phyloP scores from a whole-genome alignment of 2,888 invertebrate genomes.

The Pedicia rivosa region DNA sequence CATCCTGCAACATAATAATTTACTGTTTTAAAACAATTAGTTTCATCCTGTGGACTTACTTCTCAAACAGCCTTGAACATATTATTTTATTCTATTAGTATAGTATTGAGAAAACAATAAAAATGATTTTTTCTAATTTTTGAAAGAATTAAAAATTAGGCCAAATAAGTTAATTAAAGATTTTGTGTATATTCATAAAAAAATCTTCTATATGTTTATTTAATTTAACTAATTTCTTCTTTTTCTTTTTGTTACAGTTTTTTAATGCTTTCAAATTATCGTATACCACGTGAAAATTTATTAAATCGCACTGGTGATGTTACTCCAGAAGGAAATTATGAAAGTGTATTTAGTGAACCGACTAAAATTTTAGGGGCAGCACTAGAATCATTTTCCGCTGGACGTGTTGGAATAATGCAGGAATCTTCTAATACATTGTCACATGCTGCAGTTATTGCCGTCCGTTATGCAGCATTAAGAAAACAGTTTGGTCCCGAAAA shows the following conservation, averaged over 20 bases:
- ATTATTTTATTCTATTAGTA: too few relatives aligned
- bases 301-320: slow-evolving; percentile 83
- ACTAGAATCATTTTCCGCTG: slow-evolving; percentile 73
- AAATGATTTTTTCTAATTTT: too few relatives aligned
- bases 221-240: not conserved
- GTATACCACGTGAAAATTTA: slow-evolving; percentile 70
- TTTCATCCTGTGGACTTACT: too few relatives aligned
- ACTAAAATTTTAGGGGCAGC: slow-evolving; percentile 71
- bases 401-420: slow-evolving; percentile 55
- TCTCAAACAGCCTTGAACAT: too few relatives aligned
- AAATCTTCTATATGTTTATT: not conserved
- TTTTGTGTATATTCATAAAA: too few relatives aligned
- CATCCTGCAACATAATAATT: too few relatives aligned
- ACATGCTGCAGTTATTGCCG: slow-evolving; percentile 51
- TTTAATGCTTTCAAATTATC: slow-evolving; percentile 71
- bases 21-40: too few relatives aligned
- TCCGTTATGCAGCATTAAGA: slow-evolving; percentile 61
- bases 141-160: too few relatives aligned
- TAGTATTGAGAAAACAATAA: too few relatives aligned
- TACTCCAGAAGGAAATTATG: slow-evolving; percentile 70
- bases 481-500: slow-evolving; percentile 59
- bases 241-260: slow-evolving; percentile 39
- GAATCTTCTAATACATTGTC: slow-evolving; percentile 35
- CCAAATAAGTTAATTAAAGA: too few relatives aligned
- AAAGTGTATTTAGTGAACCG: slow-evolving; percentile 80